Base-by-base conservation (phyloP, 2,797 vertebrate genomes). In the Gallinago stenura region DNA sequence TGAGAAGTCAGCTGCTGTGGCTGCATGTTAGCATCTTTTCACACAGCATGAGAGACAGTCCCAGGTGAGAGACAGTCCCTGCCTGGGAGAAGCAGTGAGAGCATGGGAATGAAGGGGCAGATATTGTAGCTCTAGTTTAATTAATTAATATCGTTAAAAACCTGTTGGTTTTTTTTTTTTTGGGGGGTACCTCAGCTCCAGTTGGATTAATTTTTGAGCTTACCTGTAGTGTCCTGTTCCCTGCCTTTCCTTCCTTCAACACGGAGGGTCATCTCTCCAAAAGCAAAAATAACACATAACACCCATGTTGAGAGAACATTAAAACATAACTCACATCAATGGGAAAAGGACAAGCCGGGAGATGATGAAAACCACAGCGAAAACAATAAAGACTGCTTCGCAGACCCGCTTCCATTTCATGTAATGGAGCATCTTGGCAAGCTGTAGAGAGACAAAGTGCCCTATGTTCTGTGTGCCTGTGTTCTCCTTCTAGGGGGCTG, bases 361-460 rank as follows among this genome's bases (percentile, higher is more conserved):
- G 66, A 41, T 15, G 24, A 91, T 72, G 82, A 91, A 91, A 77
- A 89, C 60, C 64, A 35, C 65, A 26, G 87, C 31, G 0, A 91
- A 93, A 46, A 18, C 12, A 9, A 41, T 6, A 12, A 91, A 91
- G 43, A 25, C 26, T 1, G 9, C 26, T n/a, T 86, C 43, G 3
- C 65, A 91, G 78, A n/a, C 14, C 14, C 3, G 0, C 56, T 75
- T 62, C 72, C 24, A 26, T 12, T 83, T 68, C 73, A 72, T 17
- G 41, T 89, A 83, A 53, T 68, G 84, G 35, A 88, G 39, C 61
- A 76, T 26, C 84, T 83, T 93, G 81, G 82, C 81, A 35, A 94
- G 24, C 87, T 83, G 77, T 6, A 18, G 60, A 53, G 60, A 79
- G 18, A 85, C 26, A 60, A 73, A 80, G 12, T 5, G 54, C 54